phyloP scores from a whole-genome alignment of 2,113 vertebrate genomes.

The Pristiophorus japonicus region DNA sequence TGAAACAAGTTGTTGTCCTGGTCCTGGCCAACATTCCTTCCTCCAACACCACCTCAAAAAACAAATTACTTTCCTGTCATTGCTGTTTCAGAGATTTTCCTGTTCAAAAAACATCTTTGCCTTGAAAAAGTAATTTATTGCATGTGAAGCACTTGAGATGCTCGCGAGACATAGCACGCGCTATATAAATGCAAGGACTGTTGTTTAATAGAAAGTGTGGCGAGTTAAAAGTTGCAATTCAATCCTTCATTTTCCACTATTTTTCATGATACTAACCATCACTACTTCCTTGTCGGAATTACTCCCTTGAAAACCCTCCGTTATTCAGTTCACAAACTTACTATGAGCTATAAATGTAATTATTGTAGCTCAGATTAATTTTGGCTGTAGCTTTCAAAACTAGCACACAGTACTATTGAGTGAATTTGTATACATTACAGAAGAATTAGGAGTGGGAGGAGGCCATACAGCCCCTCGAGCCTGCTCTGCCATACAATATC shows the following conservation, averaged over 20 bases:
- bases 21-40: not conserved
- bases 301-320: not conserved
- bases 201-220: not conserved
- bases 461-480: too few species aligned
- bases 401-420: not conserved
- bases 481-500: too few species aligned
- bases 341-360: not conserved
- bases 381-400: not conserved
- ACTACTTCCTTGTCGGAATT: not conserved
- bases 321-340: conserved; percentile 17
- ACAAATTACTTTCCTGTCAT: not conserved
- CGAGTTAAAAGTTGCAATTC: not conserved
- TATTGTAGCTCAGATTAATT: not conserved
- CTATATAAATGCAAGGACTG: not conserved
- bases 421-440: not conserved
- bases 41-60: not conserved
- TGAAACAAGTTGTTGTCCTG: not conserved
- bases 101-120: not conserved
- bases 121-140: not conserved
- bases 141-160: not conserved
- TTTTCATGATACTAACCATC: not conserved
- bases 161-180: not conserved
- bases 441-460: too few species aligned
- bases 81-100: not conserved
- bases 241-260: not conserved